Percentiles rank a stretch among this genome's conserved stretches.
phyloP scores from a whole-genome alignment of 2,113 vertebrate species.

The Hiodon tergisus region DNA sequence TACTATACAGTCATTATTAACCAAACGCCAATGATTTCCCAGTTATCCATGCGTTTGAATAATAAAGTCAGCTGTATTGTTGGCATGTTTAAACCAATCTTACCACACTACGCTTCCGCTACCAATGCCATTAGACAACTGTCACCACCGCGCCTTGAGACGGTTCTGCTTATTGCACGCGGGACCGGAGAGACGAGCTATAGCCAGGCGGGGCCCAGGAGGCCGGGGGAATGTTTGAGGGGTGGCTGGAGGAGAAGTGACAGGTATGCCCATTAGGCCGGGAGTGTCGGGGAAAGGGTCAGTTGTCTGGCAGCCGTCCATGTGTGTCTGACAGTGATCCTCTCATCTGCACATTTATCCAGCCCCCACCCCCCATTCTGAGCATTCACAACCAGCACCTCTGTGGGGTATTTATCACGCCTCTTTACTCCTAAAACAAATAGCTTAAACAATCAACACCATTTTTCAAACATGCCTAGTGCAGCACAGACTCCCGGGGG shows the following conservation, averaged over 20 bases:
- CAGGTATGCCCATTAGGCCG: neutral
- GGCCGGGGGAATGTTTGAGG: neutral
- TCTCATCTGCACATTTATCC: neutral
- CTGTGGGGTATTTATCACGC: neutral
- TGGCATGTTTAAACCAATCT: neutral
- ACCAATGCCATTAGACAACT: neutral
- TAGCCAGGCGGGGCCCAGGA: neutral
- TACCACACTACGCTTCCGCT: too few species aligned
- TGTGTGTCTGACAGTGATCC: constrained; percentile 59
- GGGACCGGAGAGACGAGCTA: constrained; percentile 13
- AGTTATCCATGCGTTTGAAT: neutral
- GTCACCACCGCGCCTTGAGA: neutral
- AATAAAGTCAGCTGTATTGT: neutral
- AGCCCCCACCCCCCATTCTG: neutral
- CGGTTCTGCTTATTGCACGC: too few species aligned
- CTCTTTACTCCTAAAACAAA: neutral
- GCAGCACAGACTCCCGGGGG: too few species aligned
- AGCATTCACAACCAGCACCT: neutral
- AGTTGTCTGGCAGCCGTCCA: constrained; percentile 23
- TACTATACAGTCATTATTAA: constrained; percentile 26
- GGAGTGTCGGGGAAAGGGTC: neutral
- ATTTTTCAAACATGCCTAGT: too few species aligned
- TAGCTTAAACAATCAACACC: neutral
- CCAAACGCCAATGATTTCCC: constrained; percentile 23
- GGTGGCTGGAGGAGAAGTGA: constrained; percentile 9